phyloP scores from a whole-genome alignment of 2,888 invertebrate genomes.

The Plagodis pulveraria region DNA sequence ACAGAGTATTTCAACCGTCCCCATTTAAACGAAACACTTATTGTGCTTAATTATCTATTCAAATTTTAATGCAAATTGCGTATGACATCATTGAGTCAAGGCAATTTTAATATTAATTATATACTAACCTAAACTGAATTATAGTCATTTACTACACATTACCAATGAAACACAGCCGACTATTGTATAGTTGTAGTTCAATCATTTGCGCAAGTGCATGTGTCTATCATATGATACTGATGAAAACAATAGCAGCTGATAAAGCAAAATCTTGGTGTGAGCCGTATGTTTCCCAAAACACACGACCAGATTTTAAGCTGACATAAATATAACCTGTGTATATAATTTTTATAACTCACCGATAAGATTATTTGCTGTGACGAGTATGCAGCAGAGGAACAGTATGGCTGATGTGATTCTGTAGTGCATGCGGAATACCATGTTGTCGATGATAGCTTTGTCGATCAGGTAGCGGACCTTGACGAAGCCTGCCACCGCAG shows the following conservation, averaged over 20 bases:
- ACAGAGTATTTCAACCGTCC: background rate
- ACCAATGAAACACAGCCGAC: background rate
- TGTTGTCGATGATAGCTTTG: slow-evolving; percentile 95
- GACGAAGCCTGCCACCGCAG: slow-evolving; percentile 95
- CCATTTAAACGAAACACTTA: slow-evolving; percentile 1
- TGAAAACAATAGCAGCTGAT: background rate
- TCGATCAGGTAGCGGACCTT: slow-evolving; percentile 95
- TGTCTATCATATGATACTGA: background rate
- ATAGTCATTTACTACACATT: background rate
- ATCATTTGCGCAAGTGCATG: background rate
- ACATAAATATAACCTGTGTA: background rate
- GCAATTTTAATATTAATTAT: slow-evolving; percentile 13
- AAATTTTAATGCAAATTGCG: slow-evolving; percentile 20
- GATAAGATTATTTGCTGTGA: slow-evolving; percentile 95
- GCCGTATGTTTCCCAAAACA: background rate
- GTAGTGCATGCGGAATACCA: slow-evolving; percentile 95
- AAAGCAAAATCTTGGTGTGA: background rate
- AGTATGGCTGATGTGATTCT: slow-evolving; percentile 94
- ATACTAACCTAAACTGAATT: slow-evolving; percentile 9
- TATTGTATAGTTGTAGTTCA: background rate
- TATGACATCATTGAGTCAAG: slow-evolving; percentile 19
- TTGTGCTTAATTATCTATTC: slow-evolving; percentile 15
- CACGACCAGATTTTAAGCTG: background rate
- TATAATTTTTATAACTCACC: slow-evolving; percentile 84
- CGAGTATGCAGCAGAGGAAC: slow-evolving; percentile 94